These are phyloP conservation scores for Sitodiplosis mosellana DNA, from an alignment of 1,140 invertebrate species.

Conservation along the genomic window DNA sequence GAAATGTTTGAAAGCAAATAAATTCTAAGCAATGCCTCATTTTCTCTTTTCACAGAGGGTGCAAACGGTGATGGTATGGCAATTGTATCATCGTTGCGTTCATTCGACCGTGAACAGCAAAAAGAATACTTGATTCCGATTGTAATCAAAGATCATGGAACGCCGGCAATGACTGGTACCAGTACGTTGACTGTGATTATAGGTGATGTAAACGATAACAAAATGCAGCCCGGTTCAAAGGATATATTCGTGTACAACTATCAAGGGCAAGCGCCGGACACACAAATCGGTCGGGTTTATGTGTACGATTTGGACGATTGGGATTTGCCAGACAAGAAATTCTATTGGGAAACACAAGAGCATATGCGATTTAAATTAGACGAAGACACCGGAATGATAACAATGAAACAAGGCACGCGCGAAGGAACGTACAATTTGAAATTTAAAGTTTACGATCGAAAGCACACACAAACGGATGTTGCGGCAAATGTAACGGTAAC, in stretches of 20 bases:
- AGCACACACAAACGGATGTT: conserved; percentile 81
- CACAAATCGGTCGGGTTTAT: conserved; percentile 86
- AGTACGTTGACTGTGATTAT: conserved; percentile 89
- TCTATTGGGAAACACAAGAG: conserved; percentile 74
- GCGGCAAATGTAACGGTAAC: conserved; percentile 83
- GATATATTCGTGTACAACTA: conserved; percentile 96
- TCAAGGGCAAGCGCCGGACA: conserved; percentile 76
- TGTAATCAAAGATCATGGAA: conserved; percentile 79
- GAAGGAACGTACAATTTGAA: conserved; percentile 70
- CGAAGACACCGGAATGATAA: conserved; percentile 85
- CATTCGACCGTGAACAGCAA: conserved; percentile 87
- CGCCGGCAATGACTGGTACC: conserved; percentile 80
- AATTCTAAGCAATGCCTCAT: not conserved
- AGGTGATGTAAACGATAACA: conserved; percentile 91
- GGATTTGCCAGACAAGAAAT: conserved; percentile 93
- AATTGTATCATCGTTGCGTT: conserved; percentile 70
- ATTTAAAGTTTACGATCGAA: conserved; percentile 86
- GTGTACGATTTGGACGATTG: conserved; percentile 94
- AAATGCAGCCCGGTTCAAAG: conserved; percentile 90
- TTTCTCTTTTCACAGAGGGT: conserved; percentile 42
- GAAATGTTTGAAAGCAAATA: not conserved
- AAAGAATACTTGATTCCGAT: conserved; percentile 90
- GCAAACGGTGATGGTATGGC: conserved; percentile 93
- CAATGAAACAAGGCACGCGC: conserved; percentile 77
- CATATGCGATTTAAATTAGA: conserved; percentile 72